These are phyloP conservation scores for Diogma glabrata DNA, from an alignment of 2,888 invertebrate species.

Conservation along the genomic window DNA sequence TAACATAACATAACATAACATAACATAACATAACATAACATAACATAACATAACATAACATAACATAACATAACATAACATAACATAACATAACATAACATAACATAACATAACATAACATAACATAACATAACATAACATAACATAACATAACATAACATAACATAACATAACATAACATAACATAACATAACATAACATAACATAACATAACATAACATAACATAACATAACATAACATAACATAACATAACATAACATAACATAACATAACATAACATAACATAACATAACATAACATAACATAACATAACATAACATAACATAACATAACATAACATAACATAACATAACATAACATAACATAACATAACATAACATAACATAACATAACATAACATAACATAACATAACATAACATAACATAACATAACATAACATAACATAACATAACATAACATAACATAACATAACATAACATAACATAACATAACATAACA, in stretches of 20 bases:
- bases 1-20: neutral
- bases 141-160: neutral
- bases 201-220: neutral
- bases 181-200: neutral
- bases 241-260: neutral
- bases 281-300: neutral
- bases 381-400: neutral
- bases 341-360: neutral
- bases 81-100: neutral
- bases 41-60: neutral
- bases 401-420: neutral
- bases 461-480: neutral
- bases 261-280: neutral
- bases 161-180: neutral
- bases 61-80: neutral
- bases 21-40: neutral
- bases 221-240: neutral
- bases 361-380: neutral
- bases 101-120: neutral
- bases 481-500: neutral
- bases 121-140: neutral
- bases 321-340: neutral
- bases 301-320: neutral
- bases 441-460: neutral
- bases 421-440: neutral